Conservation (phyloP, 2,113 vertebrate genomes). For the Capreolus pygargus region DNA sequence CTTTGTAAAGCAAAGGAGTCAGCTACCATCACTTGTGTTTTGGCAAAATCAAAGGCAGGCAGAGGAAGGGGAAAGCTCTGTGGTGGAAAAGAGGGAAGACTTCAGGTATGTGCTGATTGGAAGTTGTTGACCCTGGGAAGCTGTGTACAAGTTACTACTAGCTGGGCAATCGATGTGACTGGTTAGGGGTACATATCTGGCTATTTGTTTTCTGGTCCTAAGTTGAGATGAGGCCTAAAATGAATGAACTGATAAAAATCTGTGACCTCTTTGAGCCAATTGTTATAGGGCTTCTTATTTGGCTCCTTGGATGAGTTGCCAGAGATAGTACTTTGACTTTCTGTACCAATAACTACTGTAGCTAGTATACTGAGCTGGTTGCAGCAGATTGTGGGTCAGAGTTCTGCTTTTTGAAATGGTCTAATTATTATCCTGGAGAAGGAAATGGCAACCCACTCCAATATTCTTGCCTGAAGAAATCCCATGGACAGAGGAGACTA, state of each 20-base stretch:
- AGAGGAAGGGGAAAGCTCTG: not conserved
- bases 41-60: not conserved
- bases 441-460: not conserved
- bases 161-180: rapidly evolving
- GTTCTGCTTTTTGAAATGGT: not conserved
- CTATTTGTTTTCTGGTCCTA: not conserved
- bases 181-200: not conserved
- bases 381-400: not conserved
- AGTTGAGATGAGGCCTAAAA: not conserved
- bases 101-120: not conserved
- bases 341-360: not conserved
- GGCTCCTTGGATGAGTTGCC: not conserved
- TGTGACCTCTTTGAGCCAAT: not conserved
- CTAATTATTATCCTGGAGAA: not conserved
- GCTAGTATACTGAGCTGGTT: not conserved
- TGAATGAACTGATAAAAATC: not conserved
- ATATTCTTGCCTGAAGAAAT: not conserved
- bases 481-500: not conserved
- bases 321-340: not conserved
- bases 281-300: not conserved
- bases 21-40: not conserved
- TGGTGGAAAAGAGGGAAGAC: not conserved
- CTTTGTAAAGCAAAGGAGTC: not conserved
- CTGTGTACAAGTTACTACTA: not conserved
- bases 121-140: not conserved